Percentiles rank a stretch among this genome's conserved stretches.
phyloP scores from a whole-genome alignment of 2,888 invertebrate species.

The Tineola bisselliella region DNA sequence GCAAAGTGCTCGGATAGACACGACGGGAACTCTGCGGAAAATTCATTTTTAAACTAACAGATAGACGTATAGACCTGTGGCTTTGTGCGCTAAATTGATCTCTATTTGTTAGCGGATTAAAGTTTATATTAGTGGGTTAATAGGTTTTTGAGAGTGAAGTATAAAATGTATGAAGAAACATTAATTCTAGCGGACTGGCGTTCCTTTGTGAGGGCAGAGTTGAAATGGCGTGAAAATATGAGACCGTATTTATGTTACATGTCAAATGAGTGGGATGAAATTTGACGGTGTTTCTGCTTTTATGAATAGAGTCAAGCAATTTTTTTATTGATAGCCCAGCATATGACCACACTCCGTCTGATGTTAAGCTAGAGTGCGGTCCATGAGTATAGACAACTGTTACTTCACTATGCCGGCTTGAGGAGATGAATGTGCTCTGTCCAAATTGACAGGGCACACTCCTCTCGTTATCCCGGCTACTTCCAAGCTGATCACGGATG shows the following conservation, averaged over 20 bases:
- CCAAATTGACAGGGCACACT: no score
- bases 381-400: no score
- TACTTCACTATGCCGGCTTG: no score
- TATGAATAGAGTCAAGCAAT: neutral
- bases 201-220: conserved; percentile 58
- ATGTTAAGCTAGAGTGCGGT: no score
- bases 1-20: conserved; percentile 66
- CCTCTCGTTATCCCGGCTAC: no score
- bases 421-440: no score
- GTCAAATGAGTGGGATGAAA: conserved; percentile 22
- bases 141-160: neutral
- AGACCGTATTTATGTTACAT: conserved; percentile 54
- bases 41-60: conserved; percentile 37
- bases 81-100: fast-evolving
- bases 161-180: conserved; percentile 63
- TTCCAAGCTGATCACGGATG: no score
- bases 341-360: no score
- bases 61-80: conserved; percentile 24
- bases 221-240: conserved; percentile 66
- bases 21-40: conserved; percentile 59
- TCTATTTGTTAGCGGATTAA: conserved; percentile 18
- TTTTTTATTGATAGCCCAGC: no score
- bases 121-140: fast-evolving
- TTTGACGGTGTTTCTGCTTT: neutral
- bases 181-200: conserved; percentile 62